These are phyloP conservation scores for Gasterosteus nipponicus DNA, from an alignment of 2,113 vertebrate species.

Conservation along the genomic window DNA sequence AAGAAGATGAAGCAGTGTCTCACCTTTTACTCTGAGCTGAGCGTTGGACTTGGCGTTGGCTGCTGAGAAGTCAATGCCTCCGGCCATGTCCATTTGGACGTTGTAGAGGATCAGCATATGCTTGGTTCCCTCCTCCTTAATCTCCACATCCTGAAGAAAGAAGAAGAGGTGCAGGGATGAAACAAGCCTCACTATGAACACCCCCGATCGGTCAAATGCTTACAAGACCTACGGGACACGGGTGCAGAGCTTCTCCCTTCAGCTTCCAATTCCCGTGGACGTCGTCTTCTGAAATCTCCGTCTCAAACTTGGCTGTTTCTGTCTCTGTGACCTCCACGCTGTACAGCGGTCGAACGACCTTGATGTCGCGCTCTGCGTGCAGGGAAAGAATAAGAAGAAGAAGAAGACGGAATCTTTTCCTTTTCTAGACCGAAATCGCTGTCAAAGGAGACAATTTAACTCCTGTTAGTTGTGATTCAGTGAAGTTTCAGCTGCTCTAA, in stretches of 20 bases:
- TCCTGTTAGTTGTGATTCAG: not conserved
- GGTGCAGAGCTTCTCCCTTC: constrained; percentile 90
- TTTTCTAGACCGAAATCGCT: not conserved
- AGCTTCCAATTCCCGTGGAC: constrained; percentile 94
- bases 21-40: constrained; percentile 96
- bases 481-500: not conserved
- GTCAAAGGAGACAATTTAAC: not conserved
- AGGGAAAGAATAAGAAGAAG: not conserved
- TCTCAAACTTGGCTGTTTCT: constrained; percentile 94
- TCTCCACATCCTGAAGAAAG: constrained; percentile 90
- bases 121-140: constrained; percentile 93
- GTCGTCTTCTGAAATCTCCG: constrained; percentile 94
- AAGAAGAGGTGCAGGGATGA: not conserved
- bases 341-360: constrained; percentile 89
- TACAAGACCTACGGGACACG: constrained; percentile 86
- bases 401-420: too few relatives aligned
- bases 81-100: constrained; percentile 90
- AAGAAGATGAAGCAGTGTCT: not conserved
- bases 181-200: too few relatives aligned
- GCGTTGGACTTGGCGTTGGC: constrained; percentile 95
- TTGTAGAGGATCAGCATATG: constrained; percentile 94
- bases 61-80: constrained; percentile 92
- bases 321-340: constrained; percentile 96
- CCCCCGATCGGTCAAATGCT: too few relatives aligned
- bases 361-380: constrained; percentile 91